Evolutionary conservation across 92 coral and sea anemone genomes (phyloP).

Genomic region (Meandrina meandrites): DNA sequence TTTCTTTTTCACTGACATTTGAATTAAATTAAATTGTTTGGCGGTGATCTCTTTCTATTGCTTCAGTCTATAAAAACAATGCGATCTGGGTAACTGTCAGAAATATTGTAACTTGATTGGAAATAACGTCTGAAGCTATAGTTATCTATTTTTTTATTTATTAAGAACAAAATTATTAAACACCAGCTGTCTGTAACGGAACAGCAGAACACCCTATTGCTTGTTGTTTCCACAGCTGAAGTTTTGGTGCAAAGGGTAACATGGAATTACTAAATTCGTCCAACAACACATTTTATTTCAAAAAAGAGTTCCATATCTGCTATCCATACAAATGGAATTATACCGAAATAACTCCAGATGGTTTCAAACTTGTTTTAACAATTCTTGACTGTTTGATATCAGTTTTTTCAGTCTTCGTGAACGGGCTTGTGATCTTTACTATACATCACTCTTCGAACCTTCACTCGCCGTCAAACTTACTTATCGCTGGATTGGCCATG

Average conservation of each 20-base stretch:
- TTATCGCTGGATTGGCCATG: constrained; percentile 13
- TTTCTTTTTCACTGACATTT: background rate
- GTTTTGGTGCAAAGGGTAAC: background rate
- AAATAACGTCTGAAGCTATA: background rate
- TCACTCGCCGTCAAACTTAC: constrained; percentile 19
- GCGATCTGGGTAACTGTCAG: background rate
- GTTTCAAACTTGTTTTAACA: background rate
- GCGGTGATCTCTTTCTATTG: background rate
- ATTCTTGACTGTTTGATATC: constrained; percentile 7
- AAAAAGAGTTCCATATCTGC: background rate
- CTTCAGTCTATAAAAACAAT: background rate
- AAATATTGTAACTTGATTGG: background rate
- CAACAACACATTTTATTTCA: background rate
- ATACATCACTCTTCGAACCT: background rate
- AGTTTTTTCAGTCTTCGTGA: background rate
- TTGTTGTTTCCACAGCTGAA: background rate
- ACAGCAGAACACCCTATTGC: background rate
- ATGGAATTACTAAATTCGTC: background rate
- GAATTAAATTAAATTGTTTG: background rate
- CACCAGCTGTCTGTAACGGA: background rate
- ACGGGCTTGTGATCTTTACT: constrained; percentile 9
- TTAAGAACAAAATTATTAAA: background rate
- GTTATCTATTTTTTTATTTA: background rate
- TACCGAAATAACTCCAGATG: background rate
- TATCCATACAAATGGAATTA: background rate